Conservation (phyloP, 2,113 vertebrate species). For the Odocoileus hemionus region DNA sequence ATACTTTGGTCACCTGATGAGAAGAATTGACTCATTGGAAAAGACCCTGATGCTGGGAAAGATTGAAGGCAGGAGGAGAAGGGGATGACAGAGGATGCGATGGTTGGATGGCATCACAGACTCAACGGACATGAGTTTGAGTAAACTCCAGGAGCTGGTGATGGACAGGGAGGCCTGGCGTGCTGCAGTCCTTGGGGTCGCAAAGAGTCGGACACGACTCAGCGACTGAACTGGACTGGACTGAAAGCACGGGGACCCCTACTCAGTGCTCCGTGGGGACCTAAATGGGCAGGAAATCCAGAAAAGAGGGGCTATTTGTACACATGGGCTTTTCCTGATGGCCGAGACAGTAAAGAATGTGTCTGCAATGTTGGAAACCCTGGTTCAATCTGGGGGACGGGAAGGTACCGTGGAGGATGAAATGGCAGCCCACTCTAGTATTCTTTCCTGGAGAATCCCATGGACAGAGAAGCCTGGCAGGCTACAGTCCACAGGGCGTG, state of each 20-base stretch:
- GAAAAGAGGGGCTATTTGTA: neutral
- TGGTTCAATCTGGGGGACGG: neutral
- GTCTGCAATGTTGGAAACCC: neutral
- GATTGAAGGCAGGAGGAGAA: neutral
- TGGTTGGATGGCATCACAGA: neutral
- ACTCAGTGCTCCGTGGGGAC: neutral
- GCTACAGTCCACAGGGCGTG: neutral
- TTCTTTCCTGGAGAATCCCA: neutral
- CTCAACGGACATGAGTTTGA: neutral
- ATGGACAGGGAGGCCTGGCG: neutral
- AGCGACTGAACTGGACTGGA: neutral
- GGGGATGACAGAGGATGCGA: fast-evolving
- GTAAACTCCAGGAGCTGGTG: fast-evolving
- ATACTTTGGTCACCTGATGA: neutral
- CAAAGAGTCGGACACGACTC: fast-evolving
- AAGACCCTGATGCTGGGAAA: neutral
- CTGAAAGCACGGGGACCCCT: neutral
- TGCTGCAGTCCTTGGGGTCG: neutral
- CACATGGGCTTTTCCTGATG: neutral
- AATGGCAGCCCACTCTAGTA: neutral
- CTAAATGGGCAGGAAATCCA: neutral
- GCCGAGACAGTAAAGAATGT: neutral
- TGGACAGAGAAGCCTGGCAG: neutral
- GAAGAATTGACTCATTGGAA: neutral
- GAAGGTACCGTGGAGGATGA: neutral